Conservation (phyloP, 2,888 invertebrate species). For the Eumerus sabulonum region DNA sequence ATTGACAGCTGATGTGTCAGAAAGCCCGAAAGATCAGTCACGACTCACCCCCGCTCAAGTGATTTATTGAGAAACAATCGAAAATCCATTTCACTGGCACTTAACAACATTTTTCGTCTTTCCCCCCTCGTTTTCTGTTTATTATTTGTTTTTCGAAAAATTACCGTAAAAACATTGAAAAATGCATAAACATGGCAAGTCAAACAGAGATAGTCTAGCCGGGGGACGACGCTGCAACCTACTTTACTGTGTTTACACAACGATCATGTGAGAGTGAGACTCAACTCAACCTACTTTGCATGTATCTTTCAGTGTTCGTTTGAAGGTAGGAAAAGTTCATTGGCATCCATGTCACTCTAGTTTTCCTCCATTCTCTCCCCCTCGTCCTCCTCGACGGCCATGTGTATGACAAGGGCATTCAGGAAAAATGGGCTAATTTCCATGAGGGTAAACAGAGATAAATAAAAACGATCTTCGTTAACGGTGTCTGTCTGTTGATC, state of each 20-base stretch:
- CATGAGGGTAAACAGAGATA: conserved; percentile 9
- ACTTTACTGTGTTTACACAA: conserved; percentile 9
- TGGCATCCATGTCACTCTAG: no score
- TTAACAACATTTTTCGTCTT: no score
- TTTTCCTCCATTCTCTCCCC: no score
- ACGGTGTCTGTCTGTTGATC: conserved; percentile 1
- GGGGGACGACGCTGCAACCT: background rate
- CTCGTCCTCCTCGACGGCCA: no score
- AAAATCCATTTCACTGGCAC: background rate
- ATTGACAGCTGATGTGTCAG: background rate
- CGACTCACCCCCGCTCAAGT: background rate
- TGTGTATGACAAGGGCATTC: conserved; percentile 1
- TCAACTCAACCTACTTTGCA: no score
- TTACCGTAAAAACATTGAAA: conserved; percentile 23
- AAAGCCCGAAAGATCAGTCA: conserved; percentile 4
- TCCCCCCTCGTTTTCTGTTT: no score
- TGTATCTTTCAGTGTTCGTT: no score
- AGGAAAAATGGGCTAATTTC: conserved; percentile 31
- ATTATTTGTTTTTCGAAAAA: no score
- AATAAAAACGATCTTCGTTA: conserved; percentile 13
- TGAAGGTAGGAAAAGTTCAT: no score
- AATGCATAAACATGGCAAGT: conserved; percentile 20
- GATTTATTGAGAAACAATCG: background rate
- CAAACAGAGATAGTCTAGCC: background rate
- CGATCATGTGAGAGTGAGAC: no score